Evolutionary conservation across 2,113 vertebrate genomes (phyloP), one percentile per base, ranked within the genome.

Genomic region (Girardinichthys multiradiatus): DNA sequence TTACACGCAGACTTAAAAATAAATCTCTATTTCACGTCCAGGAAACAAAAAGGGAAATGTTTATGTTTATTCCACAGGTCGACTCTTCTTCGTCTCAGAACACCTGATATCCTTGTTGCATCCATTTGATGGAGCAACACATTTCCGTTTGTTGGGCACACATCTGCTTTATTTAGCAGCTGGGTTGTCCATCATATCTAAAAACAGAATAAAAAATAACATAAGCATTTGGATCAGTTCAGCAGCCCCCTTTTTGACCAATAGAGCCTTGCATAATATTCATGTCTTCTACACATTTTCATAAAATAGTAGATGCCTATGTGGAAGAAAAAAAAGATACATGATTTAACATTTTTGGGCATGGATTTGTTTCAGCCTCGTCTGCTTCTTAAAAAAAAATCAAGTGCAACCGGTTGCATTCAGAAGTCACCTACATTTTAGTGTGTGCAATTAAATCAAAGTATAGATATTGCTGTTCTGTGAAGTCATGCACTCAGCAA

Each of bases 121-220:
- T 72, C 64, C 71, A 24, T 39, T 63, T 39, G 61, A 74, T 73
- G 71, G 28, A 69, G 58, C 65, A 58, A 51, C 72, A 75, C 11
- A n/a, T 29, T 58, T 54, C 42, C 64, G 61, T 15, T 67, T 24
- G 17, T 64, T 65, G 37, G 19, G 24, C 24, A 62, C 57, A 57
- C 26, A 58, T 51, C 24, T 17, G 14, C 68, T 71, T 90, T 79
- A 89, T 66, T 90, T 72, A 48, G 39, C n/a, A 24, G 28, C 37
- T 64, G 6, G 70, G 14, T 70, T 80, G 57, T 72, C 17, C 13
- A 90, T 87, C 84, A 93, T 90, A 13, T 85, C 93, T 94, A 82
- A 26, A 84, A 78, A 64, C 5, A 65, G 28, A 65, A 8, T 68
- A 6, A 57, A 68, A 0, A 77, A 68, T 64, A 12, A 60, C 4